Conservation (phyloP, 2,888 invertebrate species). For the Malthinus flaveolus region DNA sequence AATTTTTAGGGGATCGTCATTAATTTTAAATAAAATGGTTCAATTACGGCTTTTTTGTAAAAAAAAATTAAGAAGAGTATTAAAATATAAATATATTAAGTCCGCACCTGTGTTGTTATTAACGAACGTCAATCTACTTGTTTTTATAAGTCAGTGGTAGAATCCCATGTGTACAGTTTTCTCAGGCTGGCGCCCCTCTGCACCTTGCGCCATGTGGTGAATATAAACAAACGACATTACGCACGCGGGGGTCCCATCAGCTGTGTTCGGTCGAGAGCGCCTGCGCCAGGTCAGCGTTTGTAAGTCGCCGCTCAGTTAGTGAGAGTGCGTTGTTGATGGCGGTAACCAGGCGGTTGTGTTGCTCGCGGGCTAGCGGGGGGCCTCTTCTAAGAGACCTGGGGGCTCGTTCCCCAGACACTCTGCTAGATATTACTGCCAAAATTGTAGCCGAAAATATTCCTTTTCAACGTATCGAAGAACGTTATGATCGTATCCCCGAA, state of each 20-base stretch:
- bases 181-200: conserved; percentile 45
- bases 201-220: conserved; percentile 58
- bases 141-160: conserved; percentile 28
- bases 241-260: conserved; percentile 55
- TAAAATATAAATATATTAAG: too few relatives aligned
- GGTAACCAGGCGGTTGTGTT: conserved; percentile 57
- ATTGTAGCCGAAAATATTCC: conserved; percentile 83
- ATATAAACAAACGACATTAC: conserved; percentile 59
- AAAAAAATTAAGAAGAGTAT: too few relatives aligned
- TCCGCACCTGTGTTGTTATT: too few relatives aligned
- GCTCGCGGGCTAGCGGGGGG: conserved; percentile 54
- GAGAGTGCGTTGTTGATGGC: conserved; percentile 53
- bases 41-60: too few relatives aligned
- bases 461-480: conserved; percentile 84
- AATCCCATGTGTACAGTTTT: conserved; percentile 35
- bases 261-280: conserved; percentile 42
- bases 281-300: conserved; percentile 31
- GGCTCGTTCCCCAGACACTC: conserved; percentile 65
- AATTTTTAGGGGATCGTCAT: too few relatives aligned
- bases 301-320: conserved; percentile 47
- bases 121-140: conserved; percentile 9
- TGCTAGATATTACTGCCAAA: conserved; percentile 82
- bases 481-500: conserved; percentile 85
- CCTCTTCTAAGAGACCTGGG: conserved; percentile 47
- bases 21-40: too few relatives aligned